Evolutionary conservation across 1,140 invertebrate genomes (phyloP), one percentile per base, ranked within the genome.

Genomic region (Luehdorfia chinensis): DNA sequence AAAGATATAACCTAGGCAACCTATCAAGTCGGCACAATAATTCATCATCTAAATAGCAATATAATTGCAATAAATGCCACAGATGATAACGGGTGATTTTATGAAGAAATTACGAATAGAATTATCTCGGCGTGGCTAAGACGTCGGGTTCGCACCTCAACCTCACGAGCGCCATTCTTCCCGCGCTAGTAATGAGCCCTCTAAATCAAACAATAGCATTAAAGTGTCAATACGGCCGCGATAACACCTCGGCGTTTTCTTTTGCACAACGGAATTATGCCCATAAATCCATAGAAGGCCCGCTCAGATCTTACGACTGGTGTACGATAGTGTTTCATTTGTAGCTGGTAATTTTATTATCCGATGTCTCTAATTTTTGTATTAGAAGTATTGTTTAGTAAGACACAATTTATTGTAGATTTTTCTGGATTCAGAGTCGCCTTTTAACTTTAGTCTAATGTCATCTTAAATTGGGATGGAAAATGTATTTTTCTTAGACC

Each of bases 201-300:
- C 69, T 85, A 85, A 84, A 85, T 84, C 81, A 85, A 81, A 85
- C 81, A 85, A 85, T 81, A 74, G 81, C 75, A 85, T 85, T 85
- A 84, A 81, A 76, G 78, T 85, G 81, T 84, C 81, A 85, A 83
- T 85, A 74, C 57, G 23, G 59, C 53, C 69, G 72, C 75, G 78
- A 84, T 84, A 84, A 74, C 76, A 75, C 75, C 78, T 69, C 63
- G 75, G 56, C 73, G 72, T 81, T 80, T 84, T 84, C 74, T 84
- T 79, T 81, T 76, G 75, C 69, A 70, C n/a, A n/a, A n/a, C 55
- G 53, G 74, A 68, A 78, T 81, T 84, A 79, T 78, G 68, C 68
- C 52, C 51, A 80, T 83, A 84, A 84, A 84, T 81, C 69, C 67
- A 54, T 60, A 57, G 49, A 57, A 62, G 57, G 54, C 46, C 45